Evolutionary conservation across 2,797 vertebrate species (phyloP).

Genomic region (Crocidura indochinensis): DNA sequence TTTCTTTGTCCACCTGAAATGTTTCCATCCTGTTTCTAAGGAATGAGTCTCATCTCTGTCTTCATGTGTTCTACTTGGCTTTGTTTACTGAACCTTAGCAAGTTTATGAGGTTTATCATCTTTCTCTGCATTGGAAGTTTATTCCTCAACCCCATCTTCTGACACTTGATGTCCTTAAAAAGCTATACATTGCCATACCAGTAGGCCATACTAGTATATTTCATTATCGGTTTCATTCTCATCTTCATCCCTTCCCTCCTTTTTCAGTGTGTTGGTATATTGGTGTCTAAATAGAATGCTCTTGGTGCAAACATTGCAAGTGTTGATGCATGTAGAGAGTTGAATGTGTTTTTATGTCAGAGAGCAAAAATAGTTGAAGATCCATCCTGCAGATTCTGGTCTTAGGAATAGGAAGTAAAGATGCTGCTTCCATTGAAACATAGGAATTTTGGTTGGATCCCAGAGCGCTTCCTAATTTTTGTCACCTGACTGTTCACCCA

Average conservation of each 20-base stretch:
- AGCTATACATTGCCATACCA: not conserved
- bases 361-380: constrained; percentile 5
- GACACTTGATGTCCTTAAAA: not conserved
- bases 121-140: not conserved
- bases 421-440: not conserved
- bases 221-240: not conserved
- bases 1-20: constrained; percentile 50
- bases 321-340: not conserved
- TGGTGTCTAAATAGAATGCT: constrained; percentile 6
- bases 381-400: not conserved
- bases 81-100: constrained; percentile 1
- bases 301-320: not conserved
- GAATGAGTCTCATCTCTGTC: not conserved
- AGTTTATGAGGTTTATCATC: not conserved
- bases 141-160: not conserved
- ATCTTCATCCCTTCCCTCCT: not conserved
- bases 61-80: not conserved
- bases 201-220: not conserved
- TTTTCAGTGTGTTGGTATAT: constrained; percentile 40
- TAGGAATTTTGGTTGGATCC: not conserved
- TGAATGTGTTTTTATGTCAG: constrained; percentile 21
- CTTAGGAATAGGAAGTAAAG: not conserved
- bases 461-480: not conserved
- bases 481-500: not conserved
- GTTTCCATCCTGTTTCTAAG: constrained; percentile 49